Percentiles rank a stretch among this genome's conserved stretches.
Conservation (phyloP, 1,140 invertebrate species). For the Lepidostoma basale region DNA sequence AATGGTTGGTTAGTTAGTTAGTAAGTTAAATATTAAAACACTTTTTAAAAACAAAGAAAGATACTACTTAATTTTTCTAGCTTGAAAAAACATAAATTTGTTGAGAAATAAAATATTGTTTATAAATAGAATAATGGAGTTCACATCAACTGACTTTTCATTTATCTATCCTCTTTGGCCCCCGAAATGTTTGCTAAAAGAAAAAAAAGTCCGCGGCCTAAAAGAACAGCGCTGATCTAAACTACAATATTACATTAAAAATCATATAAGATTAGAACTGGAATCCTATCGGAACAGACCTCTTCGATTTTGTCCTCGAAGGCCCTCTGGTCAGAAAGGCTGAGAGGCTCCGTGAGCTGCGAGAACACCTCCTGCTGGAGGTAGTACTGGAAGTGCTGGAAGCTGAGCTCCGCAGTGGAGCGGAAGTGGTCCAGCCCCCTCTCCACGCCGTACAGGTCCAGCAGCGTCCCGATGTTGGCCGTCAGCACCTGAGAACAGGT, state of each 20-base stretch:
- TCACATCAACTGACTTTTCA: too few species aligned
- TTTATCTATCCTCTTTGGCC: too few species aligned
- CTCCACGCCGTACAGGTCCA: constrained; percentile 77
- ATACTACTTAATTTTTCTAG: too few species aligned
- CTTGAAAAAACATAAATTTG: too few species aligned
- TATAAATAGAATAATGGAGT: too few species aligned
- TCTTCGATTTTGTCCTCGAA: constrained; percentile 68
- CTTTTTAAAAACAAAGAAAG: too few species aligned
- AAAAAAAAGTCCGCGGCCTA: too few species aligned
- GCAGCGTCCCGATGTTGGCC: constrained; percentile 72
- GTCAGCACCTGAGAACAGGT: constrained; percentile 75
- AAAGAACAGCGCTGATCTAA: too few species aligned
- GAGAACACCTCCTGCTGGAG: constrained; percentile 75
- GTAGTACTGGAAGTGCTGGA: constrained; percentile 76
- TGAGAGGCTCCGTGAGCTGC: constrained; percentile 63
- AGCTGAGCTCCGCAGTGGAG: constrained; percentile 70
- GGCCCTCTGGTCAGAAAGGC: constrained; percentile 60
- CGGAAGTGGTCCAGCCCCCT: constrained; percentile 76
- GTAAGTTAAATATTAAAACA: too few species aligned
- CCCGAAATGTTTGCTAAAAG: too few species aligned
- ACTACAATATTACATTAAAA: constrained; percentile 14
- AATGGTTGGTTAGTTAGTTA: too few species aligned
- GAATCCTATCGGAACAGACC: constrained; percentile 48
- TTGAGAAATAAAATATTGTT: too few species aligned
- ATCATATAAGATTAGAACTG: background rate